Percentiles rank a stretch among this genome's conserved stretches.
These are phyloP conservation scores for Leucopsar rothschildi DNA, from an alignment of 2,113 vertebrate genomes.

Conservation along the genomic window DNA sequence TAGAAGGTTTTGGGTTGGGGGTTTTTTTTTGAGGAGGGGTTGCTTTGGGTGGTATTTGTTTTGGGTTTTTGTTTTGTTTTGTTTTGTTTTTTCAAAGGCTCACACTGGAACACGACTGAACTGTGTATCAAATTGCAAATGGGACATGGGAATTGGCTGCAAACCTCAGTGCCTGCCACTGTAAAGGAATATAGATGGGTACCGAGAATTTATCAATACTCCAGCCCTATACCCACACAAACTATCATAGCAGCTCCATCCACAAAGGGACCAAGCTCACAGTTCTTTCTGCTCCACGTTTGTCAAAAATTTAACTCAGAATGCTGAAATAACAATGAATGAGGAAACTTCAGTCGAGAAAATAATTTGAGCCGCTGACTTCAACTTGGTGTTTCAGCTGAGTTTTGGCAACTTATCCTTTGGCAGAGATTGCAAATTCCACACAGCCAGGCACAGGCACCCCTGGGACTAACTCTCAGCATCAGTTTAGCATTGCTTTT, in stretches of 20 bases:
- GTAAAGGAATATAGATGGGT: background rate
- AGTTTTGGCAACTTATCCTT: constrained; percentile 9
- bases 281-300: background rate
- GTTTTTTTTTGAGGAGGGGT: rapidly evolving
- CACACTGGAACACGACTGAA: background rate
- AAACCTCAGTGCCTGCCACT: background rate
- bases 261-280: background rate
- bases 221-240: background rate
- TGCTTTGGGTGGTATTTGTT: background rate
- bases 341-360: background rate
- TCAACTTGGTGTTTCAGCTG: background rate
- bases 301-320: background rate
- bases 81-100: background rate
- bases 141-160: background rate
- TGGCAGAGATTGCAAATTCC: background rate
- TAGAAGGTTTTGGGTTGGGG: rapidly evolving
- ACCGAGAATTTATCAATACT: background rate
- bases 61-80: background rate
- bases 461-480: background rate
- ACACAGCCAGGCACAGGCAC: background rate
- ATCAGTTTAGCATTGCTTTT: background rate
- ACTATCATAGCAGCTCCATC: background rate
- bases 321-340: constrained; percentile 4
- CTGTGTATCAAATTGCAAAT: background rate
- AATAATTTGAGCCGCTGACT: background rate